Conservation (phyloP, 1,140 invertebrate species). For the Chironomus tepperi region DNA sequence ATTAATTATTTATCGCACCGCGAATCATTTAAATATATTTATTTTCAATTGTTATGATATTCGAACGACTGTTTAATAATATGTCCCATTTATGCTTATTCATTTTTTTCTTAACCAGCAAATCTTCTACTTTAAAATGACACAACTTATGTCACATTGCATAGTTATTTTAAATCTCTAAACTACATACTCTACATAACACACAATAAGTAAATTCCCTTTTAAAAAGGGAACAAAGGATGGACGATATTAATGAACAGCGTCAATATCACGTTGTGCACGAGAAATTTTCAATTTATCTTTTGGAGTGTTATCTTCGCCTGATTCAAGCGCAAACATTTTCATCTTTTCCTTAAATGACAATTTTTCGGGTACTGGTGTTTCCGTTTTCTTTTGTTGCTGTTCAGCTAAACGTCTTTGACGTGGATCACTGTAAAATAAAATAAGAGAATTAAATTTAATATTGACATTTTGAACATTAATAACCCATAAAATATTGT, state of each 20-base stretch:
- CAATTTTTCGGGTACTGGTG: slow-evolving; percentile 77
- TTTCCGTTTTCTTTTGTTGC: slow-evolving; percentile 50
- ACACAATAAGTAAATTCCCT: too few species aligned
- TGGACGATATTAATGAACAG: slow-evolving; percentile 42
- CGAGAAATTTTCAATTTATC: slow-evolving; percentile 91
- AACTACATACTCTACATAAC: background rate
- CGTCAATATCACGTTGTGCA: slow-evolving; percentile 83
- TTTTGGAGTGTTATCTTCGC: slow-evolving; percentile 75
- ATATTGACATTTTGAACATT: too few species aligned
- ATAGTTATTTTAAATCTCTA: background rate
- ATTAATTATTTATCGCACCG: background rate
- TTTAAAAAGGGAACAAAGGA: background rate
- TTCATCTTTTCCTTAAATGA: slow-evolving; percentile 95
- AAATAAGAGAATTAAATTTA: too few species aligned
- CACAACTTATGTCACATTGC: background rate
- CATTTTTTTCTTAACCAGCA: background rate
- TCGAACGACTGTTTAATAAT: background rate
- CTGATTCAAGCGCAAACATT: slow-evolving; percentile 91
- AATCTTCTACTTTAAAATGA: background rate
- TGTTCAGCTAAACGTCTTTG: slow-evolving; percentile 68
- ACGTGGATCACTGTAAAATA: slow-evolving; percentile 64
- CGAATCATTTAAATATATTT: background rate
- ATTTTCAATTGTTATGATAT: background rate
- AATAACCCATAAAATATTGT: too few species aligned
- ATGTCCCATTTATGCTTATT: background rate